Base-by-base conservation (phyloP, 2,888 invertebrate species). In the Drosophila greeni region DNA sequence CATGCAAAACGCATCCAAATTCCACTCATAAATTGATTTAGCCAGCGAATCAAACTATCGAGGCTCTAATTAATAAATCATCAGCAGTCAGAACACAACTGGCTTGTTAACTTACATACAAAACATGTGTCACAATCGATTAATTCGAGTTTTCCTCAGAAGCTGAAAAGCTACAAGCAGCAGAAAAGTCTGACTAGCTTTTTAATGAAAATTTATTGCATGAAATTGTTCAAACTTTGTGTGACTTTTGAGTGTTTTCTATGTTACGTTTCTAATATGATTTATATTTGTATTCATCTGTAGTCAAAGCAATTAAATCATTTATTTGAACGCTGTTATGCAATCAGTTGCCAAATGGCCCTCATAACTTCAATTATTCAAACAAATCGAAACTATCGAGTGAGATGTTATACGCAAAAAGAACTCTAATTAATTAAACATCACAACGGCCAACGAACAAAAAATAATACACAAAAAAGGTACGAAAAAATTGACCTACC, bases 401-500 rank as follows among this genome's bases (percentile, higher is more conserved):
- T 48, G 69, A 40, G 39, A 69, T 77, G 66, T 73, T 66, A 66
- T 77, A 66, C 77, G 83, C 59, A 70, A 77, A 77, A 61, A 71
- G 51, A 36, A 24, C 66, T 82, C 73, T 69, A 70, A 83, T 83
- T 79, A 79, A 79, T 83, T 82, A 79, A 71, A 75, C 78, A 79
- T 84, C 75, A 72, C 66, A 73, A 66, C 66, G 69, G 64, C 61
- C 66, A 71, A 53, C 45, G 26, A 64, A 68, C 16, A 70, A 43
- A 48, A 23, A 57, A 34, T 39, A 49, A n/a, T 8, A 29, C 37
- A 24, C 47, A 23, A 18, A 62, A 54, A 56, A 59, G 29, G 23
- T n/a, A 37, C 40, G 9, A 40, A 31, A 54, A 36, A 29, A 31
- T 16, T 26, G 43, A 37, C 57, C 58, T 29, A 12, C 14, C 40